Percentiles rank a stretch among this genome's conserved stretches.
Conservation (phyloP, 1,140 invertebrate species). For the Eubasilissa regina region DNA sequence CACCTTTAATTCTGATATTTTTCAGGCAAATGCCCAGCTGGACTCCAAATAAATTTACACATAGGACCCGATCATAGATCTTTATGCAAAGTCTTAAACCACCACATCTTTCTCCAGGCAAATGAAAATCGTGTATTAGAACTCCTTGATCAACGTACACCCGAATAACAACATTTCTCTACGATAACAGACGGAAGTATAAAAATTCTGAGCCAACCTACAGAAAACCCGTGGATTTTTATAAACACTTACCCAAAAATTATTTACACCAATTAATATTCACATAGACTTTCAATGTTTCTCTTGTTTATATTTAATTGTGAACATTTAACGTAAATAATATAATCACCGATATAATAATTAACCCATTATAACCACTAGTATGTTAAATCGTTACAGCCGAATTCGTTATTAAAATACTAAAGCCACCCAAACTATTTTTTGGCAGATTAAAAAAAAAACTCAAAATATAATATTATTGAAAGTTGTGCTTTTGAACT, state of each 20-base stretch:
- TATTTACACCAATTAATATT: slow-evolving; percentile 3
- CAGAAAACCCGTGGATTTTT: slow-evolving; percentile 17
- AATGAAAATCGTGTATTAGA: no score
- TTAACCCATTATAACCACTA: not conserved
- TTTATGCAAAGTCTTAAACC: no score
- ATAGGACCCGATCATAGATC: no score
- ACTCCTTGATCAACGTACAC: no score
- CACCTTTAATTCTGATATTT: not conserved
- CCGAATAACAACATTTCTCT: no score
- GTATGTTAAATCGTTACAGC: not conserved
- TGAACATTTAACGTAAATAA: slow-evolving; percentile 8
- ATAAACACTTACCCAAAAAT: not conserved
- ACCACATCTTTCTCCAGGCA: no score
- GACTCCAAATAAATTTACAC: no score
- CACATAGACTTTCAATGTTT: not conserved
- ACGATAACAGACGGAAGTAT: not conserved
- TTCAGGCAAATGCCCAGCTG: no score
- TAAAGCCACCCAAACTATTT: no score
- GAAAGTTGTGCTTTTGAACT: no score
- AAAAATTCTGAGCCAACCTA: not conserved
- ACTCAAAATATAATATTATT: no score
- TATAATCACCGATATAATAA: not conserved
- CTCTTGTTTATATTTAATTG: not conserved
- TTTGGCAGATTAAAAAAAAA: no score
- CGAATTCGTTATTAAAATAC: slow-evolving; percentile 16